Conservation (phyloP, 1,140 invertebrate species). For the Chionoecetes opilio region DNA sequence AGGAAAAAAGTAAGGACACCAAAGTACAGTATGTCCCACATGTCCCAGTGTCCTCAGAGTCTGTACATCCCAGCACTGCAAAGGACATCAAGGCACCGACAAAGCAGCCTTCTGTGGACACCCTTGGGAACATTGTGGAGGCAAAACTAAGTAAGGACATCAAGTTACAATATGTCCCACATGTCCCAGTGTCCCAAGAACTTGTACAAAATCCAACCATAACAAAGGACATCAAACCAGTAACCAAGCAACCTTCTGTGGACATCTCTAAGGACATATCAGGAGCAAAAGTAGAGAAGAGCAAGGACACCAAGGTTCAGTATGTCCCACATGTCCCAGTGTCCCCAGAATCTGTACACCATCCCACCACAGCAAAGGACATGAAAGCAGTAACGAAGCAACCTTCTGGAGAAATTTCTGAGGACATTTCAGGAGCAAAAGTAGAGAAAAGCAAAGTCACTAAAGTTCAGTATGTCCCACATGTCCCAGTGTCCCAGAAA, state of each 20-base stretch:
- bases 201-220: not conserved
- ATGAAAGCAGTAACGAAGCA: not conserved
- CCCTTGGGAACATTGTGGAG: too few relatives aligned
- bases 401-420: not conserved
- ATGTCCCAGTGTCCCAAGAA: not conserved
- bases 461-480: slow-evolving; percentile 53
- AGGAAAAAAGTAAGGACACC: not conserved
- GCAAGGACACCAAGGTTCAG: slow-evolving; percentile 34
- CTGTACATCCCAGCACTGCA: too few relatives aligned
- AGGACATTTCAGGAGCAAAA: not conserved
- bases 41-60: slow-evolving; percentile 9
- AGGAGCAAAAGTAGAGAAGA: not conserved
- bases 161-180: not conserved
- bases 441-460: not conserved
- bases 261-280: not conserved
- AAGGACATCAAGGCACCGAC: not conserved
- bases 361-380: not conserved
- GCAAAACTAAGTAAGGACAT: too few relatives aligned
- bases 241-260: not conserved
- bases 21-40: slow-evolving; percentile 61
- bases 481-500: slow-evolving; percentile 36
- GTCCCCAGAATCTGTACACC: not conserved
- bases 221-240: not conserved
- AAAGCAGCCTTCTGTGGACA: not conserved
- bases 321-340: slow-evolving; percentile 56